These are phyloP conservation scores for Andricus curvator DNA, from an alignment of 2,888 invertebrate species.

Conservation along the genomic window DNA sequence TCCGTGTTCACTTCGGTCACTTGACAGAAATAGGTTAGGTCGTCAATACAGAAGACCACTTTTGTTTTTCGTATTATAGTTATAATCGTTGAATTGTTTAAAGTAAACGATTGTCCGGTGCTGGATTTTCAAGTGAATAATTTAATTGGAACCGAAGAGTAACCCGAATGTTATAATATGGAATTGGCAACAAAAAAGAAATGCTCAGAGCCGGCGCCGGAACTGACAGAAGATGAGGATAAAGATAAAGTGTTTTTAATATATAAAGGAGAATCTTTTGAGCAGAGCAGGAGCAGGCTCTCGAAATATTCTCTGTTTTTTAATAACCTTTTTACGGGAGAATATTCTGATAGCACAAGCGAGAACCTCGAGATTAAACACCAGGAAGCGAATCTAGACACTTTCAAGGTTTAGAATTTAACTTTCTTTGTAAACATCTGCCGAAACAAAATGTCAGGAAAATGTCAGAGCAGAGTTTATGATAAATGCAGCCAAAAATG, in stretches of 20 bases:
- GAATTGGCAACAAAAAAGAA: neutral
- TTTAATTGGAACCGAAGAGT: neutral
- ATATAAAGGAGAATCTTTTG: neutral
- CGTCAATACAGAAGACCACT: no score
- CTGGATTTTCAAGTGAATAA: neutral
- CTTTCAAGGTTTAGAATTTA: neutral
- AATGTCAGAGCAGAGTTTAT: no score
- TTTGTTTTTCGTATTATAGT: neutral
- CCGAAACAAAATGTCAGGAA: no score
- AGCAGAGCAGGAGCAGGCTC: neutral
- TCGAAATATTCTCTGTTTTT: constrained; percentile 3
- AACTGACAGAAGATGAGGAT: neutral
- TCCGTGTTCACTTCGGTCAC: no score
- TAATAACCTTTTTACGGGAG: neutral
- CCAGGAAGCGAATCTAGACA: neutral
- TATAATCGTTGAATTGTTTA: neutral
- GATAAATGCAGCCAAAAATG: no score
- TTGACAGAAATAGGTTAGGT: no score
- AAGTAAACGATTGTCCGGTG: neutral
- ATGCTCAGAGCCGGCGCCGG: neutral
- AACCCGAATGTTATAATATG: neutral
- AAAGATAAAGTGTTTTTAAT: constrained; percentile 19
- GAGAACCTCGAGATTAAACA: neutral
- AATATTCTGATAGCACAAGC: neutral
- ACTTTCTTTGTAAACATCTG: no score